Conservation (phyloP, 2,113 vertebrate species). For the Bolborhynchus lineola region DNA sequence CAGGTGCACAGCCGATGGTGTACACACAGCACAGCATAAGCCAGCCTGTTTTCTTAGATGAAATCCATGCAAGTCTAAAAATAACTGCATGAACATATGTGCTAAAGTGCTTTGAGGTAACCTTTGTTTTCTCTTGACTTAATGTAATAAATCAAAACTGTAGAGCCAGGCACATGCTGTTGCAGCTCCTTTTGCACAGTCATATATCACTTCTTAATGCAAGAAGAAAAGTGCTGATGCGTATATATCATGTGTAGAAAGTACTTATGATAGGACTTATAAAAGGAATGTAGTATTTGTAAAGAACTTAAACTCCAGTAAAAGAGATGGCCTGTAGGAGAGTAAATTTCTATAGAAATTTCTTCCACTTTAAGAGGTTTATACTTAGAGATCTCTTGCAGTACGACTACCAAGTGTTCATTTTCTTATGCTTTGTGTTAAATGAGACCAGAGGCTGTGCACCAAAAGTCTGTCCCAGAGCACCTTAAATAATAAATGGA, state of each 20-base stretch:
- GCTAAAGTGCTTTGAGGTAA: not conserved
- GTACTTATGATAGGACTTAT: not conserved
- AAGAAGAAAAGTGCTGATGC: not conserved
- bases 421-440: not conserved
- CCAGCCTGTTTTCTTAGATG: not conserved
- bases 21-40: not conserved
- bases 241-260: not conserved
- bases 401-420: not conserved
- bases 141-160: constrained; percentile 23
- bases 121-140: constrained; percentile 21
- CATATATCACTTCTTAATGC: not conserved
- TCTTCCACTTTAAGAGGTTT: not conserved
- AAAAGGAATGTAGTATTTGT: not conserved
- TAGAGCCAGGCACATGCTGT: not conserved
- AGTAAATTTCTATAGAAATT: not conserved
- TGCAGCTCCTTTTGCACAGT: not conserved
- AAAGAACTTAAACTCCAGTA: not conserved
- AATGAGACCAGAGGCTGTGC: not conserved
- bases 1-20: not conserved
- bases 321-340: not conserved
- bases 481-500: not conserved
- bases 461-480: not conserved
- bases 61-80: constrained; percentile 25
- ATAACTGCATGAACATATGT: constrained; percentile 51
- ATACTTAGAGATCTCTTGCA: not conserved